These are phyloP conservation scores for Staurois parvus DNA, from an alignment of 2,797 vertebrate species.

Conservation along the genomic window DNA sequence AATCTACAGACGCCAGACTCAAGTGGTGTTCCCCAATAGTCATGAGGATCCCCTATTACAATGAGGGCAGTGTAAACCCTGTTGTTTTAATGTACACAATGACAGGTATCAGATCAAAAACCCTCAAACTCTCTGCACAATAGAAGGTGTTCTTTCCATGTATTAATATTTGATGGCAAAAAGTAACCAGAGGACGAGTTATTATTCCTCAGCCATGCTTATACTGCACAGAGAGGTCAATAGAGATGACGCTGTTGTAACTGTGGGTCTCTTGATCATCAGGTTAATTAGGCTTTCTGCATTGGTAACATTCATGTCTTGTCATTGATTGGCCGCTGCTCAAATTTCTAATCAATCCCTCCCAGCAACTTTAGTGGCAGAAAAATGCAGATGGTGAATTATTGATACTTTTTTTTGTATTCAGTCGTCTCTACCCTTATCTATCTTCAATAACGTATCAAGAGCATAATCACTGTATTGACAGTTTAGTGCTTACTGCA, in stretches of 20 bases:
- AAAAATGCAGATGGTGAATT: conserved; percentile 52
- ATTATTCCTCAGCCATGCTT: conserved; percentile 60
- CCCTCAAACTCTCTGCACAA: conserved; percentile 68
- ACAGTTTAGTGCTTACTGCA: not conserved
- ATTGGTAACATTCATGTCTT: conserved; percentile 18
- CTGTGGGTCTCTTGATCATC: conserved; percentile 52
- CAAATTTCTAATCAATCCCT: conserved; percentile 54
- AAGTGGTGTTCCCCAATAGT: conserved; percentile 2
- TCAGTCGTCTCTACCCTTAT: conserved; percentile 29
- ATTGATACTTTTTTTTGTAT: conserved; percentile 46
- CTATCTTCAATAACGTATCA: conserved; percentile 45
- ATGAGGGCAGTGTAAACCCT: conserved; percentile 6
- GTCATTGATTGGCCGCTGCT: conserved; percentile 43
- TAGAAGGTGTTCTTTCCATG: conserved; percentile 77
- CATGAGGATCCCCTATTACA: conserved; percentile 22
- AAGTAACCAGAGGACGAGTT: conserved; percentile 77
- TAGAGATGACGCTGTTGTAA: conserved; percentile 37
- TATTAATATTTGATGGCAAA: conserved; percentile 87
- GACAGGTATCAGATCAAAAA: conserved; percentile 58
- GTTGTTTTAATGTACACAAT: conserved; percentile 35
- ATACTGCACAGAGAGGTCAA: conserved; percentile 63
- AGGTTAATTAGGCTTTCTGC: conserved; percentile 57
- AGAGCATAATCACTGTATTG: conserved; percentile 37
- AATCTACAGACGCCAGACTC: conserved; percentile 9
- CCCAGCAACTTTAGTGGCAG: conserved; percentile 42